Conservation (phyloP, 2,888 invertebrate species). For the Zeuzera pyrina region DNA sequence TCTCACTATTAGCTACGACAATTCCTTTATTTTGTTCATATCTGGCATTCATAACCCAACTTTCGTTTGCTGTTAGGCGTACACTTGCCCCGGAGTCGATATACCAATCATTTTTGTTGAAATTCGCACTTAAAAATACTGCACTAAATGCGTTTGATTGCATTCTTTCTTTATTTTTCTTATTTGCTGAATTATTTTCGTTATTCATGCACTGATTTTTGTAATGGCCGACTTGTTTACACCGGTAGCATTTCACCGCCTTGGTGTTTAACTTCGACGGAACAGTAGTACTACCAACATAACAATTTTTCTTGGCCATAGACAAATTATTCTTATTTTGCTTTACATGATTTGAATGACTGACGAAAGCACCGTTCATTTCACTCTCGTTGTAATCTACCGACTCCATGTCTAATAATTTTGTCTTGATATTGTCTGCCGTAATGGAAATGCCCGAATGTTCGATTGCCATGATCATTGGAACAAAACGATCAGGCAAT, state of each 20-base stretch:
- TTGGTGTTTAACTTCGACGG: conserved; percentile 3
- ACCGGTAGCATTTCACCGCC: conserved; percentile 11
- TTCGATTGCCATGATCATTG: background rate
- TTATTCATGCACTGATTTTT: conserved; percentile 5
- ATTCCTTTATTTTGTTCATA: conserved; percentile 10
- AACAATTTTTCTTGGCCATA: conserved; percentile 2
- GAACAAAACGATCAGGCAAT: background rate
- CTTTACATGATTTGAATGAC: conserved; percentile 1
- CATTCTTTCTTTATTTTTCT: conserved; percentile 6
- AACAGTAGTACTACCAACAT: conserved; percentile 3
- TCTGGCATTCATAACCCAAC: background rate
- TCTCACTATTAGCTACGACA: conserved; percentile 11
- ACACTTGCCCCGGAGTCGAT: conserved; percentile 3
- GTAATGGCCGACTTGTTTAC: conserved; percentile 13
- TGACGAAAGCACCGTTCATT: conserved; percentile 2
- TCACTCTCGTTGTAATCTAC: conserved; percentile 1
- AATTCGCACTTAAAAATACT: conserved; percentile 5
- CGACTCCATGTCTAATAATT: conserved; percentile 2
- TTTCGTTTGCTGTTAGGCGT: conserved; percentile 4
- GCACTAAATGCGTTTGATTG: conserved; percentile 7
- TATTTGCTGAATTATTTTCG: conserved; percentile 1
- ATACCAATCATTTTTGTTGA: conserved; percentile 5
- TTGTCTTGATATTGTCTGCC: background rate
- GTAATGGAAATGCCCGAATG: too few relatives aligned
- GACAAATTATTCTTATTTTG: conserved; percentile 1